A percentile compares a stretch with the other conserved stretches of the same genome.
phyloP scores from a whole-genome alignment of 2,113 vertebrate species.

The Oncorhynchus kisutch region DNA sequence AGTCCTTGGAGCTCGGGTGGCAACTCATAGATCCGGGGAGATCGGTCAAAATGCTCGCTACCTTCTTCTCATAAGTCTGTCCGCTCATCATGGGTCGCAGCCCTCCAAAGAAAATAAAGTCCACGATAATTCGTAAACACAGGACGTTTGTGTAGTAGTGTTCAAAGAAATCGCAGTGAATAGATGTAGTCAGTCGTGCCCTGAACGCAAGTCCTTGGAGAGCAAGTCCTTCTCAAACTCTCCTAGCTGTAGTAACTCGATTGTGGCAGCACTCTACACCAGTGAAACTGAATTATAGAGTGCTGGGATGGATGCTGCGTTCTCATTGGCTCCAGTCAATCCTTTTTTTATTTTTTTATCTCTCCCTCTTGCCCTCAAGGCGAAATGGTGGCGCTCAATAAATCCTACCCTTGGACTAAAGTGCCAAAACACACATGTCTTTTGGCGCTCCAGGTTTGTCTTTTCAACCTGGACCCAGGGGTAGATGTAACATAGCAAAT shows the following conservation, averaged over 20 bases:
- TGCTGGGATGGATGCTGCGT: conserved; percentile 77
- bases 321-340: conserved; percentile 85
- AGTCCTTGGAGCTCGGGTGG: conserved; percentile 94
- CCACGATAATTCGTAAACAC: conserved; percentile 42
- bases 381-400: conserved; percentile 71
- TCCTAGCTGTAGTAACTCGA: conserved; percentile 58
- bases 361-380: conserved; percentile 73
- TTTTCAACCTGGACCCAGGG: too few species aligned
- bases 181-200: conserved; percentile 5
- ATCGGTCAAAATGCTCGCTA: conserved; percentile 90
- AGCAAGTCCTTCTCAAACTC: conserved; percentile 50
- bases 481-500: too few species aligned
- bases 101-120: conserved; percentile 41
- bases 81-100: conserved; percentile 83
- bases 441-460: background rate
- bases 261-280: conserved; percentile 68
- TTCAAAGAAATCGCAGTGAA: conserved; percentile 9
- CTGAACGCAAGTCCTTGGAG: conserved; percentile 44
- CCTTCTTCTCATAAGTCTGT: conserved; percentile 91
- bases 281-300: conserved; percentile 88
- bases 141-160: conserved; percentile 4
- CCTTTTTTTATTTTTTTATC: background rate
- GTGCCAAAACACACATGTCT: conserved; percentile 33
- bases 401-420: conserved; percentile 49
- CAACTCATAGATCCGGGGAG: conserved; percentile 92